Evolutionary conservation across 2,888 invertebrate genomes (phyloP), one percentile per base, ranked within the genome.

Genomic region (Gymnocheta viridis): DNA sequence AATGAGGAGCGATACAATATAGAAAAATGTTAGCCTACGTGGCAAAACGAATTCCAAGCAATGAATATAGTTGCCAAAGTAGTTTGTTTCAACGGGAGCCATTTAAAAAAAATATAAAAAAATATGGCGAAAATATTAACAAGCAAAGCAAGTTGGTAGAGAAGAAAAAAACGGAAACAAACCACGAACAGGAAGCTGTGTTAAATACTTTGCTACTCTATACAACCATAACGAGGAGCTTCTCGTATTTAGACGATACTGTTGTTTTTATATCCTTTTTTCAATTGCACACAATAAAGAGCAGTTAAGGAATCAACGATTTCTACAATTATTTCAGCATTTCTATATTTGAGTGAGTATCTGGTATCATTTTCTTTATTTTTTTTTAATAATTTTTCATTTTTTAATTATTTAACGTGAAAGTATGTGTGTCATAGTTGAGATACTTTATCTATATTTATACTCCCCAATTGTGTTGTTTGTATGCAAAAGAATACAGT

Each of bases 161-260:
- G n/a, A 41, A 19, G 7, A 22, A 49, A 29, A 49, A 72, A 76
- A 35, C 64, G 83, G 80, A 86, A 82, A 69, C 58, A 66, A 77
- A 58, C 66, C 79, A 74, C 74, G 35, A 80, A 80, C 79, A 85
- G 86, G 86, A 86, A 86, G 85, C 76, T 80, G 78, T 72, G 82
- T 86, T 86, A 86, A 87, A 87, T 85, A 82, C 82, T 83, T 73
- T 77, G 80, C 19, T 74, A 79, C 69, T 72, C 66, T 78, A 66
- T 72, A 77, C 66, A 49, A 77, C 35, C 66, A 67, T 81, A 81
- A 72, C 62, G 77, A 62, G 62, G 77, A 62, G 62, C 73, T 70
- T 56, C 76, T 69, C 60, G 19, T 67, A 47, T 76, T 60, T 56
- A 81, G 49, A 56, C 14, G 66, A 66, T 60, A 27, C 24, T 73